phyloP scores from a whole-genome alignment of 2,113 vertebrate species.

The Madoqua kirkii region DNA sequence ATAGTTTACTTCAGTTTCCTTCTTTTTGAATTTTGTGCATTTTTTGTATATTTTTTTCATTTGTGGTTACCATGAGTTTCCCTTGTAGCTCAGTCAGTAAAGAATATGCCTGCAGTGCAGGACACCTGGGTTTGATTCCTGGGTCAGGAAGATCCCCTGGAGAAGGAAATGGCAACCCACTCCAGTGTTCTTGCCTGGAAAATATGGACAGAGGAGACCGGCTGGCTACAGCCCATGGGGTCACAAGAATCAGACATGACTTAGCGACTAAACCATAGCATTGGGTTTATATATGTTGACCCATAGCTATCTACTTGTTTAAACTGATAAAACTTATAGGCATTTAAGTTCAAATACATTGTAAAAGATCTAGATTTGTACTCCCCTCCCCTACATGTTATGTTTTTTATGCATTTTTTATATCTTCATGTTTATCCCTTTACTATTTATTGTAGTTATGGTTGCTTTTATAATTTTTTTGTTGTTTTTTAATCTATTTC shows the following conservation, averaged over 20 bases:
- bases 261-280: neutral
- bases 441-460: neutral
- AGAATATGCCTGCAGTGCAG: neutral
- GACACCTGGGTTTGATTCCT: neutral
- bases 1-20: neutral
- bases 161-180: neutral
- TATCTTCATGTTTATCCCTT: neutral
- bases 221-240: neutral
- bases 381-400: neutral
- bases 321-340: neutral
- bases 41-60: neutral
- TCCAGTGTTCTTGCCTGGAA: neutral
- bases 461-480: neutral
- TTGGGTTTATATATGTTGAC: neutral
- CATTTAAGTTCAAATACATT: neutral
- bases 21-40: neutral
- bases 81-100: neutral
- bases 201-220: neutral
- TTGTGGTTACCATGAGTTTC: neutral
- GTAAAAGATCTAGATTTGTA: neutral
- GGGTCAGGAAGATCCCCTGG: neutral
- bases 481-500: neutral
- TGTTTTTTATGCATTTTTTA: neutral
- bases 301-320: neutral
- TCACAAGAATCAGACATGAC: neutral